These are phyloP conservation scores for Anticlea derivata DNA, from an alignment of 2,888 invertebrate genomes.

Conservation along the genomic window DNA sequence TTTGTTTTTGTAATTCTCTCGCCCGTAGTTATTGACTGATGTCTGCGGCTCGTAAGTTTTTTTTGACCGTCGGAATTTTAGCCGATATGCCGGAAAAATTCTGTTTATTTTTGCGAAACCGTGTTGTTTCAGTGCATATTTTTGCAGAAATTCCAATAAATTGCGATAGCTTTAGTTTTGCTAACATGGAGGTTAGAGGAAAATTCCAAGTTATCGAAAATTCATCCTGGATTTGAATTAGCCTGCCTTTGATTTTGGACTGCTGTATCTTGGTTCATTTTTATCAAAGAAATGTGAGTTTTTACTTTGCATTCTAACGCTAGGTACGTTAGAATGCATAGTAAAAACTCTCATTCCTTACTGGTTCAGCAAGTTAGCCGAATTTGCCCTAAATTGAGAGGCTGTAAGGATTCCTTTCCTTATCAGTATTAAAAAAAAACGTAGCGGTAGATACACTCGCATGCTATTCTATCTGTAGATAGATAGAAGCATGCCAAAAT, in stretches of 20 bases:
- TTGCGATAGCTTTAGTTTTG: constrained; percentile 1
- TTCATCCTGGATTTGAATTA: background rate
- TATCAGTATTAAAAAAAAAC: too few relatives aligned
- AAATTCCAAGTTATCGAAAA: background rate
- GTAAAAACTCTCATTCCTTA: too few relatives aligned
- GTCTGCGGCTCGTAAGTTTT: constrained; percentile 4
- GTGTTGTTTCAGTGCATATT: constrained; percentile 14
- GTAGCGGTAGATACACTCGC: too few relatives aligned
- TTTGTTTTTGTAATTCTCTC: constrained; percentile 14
- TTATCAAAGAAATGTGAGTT: too few relatives aligned
- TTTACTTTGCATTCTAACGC: too few relatives aligned
- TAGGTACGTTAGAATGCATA: too few relatives aligned
- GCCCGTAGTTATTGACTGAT: constrained; percentile 15
- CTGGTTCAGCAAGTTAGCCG: too few relatives aligned
- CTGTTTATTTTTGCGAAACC: constrained; percentile 11
- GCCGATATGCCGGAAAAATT: constrained; percentile 15
- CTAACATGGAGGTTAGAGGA: background rate
- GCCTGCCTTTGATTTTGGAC: background rate
- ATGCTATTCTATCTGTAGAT: too few relatives aligned
- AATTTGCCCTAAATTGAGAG: too few relatives aligned
- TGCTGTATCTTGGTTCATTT: background rate
- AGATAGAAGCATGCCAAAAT: too few relatives aligned
- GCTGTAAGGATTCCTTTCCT: too few relatives aligned
- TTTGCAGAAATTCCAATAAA: constrained; percentile 14
- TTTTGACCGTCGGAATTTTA: constrained; percentile 3